Evolutionary conservation across 2,888 invertebrate genomes (phyloP), one percentile per base, ranked within the genome.

Genomic region (Oasisia sp.): DNA sequence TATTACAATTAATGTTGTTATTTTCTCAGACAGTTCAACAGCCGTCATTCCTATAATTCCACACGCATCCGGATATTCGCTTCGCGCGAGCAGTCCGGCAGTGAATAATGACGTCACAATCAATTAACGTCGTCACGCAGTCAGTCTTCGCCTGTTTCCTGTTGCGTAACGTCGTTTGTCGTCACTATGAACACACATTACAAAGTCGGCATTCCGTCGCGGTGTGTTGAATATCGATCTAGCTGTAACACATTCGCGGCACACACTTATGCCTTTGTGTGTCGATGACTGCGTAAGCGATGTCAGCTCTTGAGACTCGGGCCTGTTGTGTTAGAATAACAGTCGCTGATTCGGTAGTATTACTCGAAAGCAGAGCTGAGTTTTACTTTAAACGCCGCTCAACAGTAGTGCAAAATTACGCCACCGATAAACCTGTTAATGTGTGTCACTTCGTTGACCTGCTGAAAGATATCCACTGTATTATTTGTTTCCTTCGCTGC

Each of bases 151-250:
- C 74, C 27, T 74, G 74, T n/a, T 74, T 74, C 74, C 74, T 74
- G 27, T 74, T 74, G n/a, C 74, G n/a, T 74, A 74, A 74, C 74
- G 74, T 74, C 74, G 74, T 74, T 74, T 74, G 74, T 74, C 58
- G 58, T 58, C 58, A 14, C 58, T 19, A 19, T 19, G 19, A 19
- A 5, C 58, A 11, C 45, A 11, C 14, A 58, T 19, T 58, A 58
- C 58, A 58, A 58, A 58, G 58, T 58, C 74, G 74, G 27, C 74
- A 27, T 14, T 1, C 19, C 27, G 19, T 74, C 74, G 14, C 27
- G 74, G 74, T 19, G 74, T 74, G 74, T 74, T 74, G 74, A 0
- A 7, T 74, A 74, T 74, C 74, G 74, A 74, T 74, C 74, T 74
- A 74, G 74, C 27, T 74, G 19, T 19, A 74, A 74, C 74, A 74